A percentile compares a stretch with the other conserved stretches of the same genome.
Evolutionary conservation across 2,888 invertebrate species (phyloP).

Genomic region (Lasioglossum pauxillum): DNA sequence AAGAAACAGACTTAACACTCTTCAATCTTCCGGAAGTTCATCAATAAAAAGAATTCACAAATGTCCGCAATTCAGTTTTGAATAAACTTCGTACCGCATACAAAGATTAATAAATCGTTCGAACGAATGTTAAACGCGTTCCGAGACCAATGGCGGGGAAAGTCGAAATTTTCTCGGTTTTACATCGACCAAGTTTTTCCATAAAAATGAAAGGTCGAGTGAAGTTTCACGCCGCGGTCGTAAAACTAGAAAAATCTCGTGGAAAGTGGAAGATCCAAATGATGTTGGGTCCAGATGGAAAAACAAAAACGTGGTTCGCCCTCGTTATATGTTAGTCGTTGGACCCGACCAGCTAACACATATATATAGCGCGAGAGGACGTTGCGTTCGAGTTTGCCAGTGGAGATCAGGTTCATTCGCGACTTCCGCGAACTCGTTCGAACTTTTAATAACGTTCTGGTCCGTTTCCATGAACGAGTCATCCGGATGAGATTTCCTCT

Average conservation of each 20-base stretch:
- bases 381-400: conserved; percentile 8
- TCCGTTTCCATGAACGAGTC: conserved; percentile 46
- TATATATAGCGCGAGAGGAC: not conserved
- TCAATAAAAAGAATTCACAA: too few relatives aligned
- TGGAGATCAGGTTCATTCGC: conserved; percentile 18
- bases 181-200: not conserved
- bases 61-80: not conserved
- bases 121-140: not conserved
- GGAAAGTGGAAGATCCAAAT: conserved; percentile 3
- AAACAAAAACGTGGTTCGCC: not conserved
- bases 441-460: conserved; percentile 53
- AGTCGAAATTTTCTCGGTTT: not conserved
- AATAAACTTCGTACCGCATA: not conserved
- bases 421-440: conserved; percentile 36
- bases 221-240: not conserved
- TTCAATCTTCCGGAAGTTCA: too few relatives aligned
- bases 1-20: too few relatives aligned
- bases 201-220: not conserved
- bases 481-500: conserved; percentile 34
- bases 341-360: not conserved
- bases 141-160: not conserved
- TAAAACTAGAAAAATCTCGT: conserved; percentile 5
- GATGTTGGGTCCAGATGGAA: not conserved
- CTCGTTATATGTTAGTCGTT: conserved; percentile 12
- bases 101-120: not conserved